Evolutionary conservation across 2,888 invertebrate species (phyloP), one percentile per base, ranked within the genome.

Genomic region (Hemistola chrysoprasaria): DNA sequence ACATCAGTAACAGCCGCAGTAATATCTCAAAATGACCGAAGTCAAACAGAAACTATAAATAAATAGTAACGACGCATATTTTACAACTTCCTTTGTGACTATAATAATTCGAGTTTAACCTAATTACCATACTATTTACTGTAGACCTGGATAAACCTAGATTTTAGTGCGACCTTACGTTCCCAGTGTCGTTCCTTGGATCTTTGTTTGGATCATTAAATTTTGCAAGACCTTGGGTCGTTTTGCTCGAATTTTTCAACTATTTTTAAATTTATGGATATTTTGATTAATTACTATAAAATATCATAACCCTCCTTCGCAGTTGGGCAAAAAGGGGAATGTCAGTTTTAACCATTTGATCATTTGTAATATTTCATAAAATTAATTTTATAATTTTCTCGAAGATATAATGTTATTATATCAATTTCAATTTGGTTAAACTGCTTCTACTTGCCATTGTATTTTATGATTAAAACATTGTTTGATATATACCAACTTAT

Each of bases 51-150:
- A 8, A 24, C 8, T 24, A 8, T 8, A 8, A 8, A 8, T 24
- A 24, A 9, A 8, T 8, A 1, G 1, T 2, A 8, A 24, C 27
- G 26, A 37, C 31, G 25, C 20, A 24, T 22, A 28, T 38, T 44
- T 44, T 30, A 44, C 24, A 16, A 8, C 38, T 38, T 43, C 43
- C 43, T 38, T 22, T 39, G 38, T 35, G 43, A 38, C 43, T 34
- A 28, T 20, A 8, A 26, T 30, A 29, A 35, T 22, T 8, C 20
- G 25, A 20, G 31, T 31, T 27, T 35, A 25, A 11, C 33, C 38
- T 22, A 37, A 24, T 43, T 43, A 11, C 29, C 33, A 37, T 11
- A 38, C 3, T 21, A 38, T 38, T 44, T 31, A 44, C 38, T 34
- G 25, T 16, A 16, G 4, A 16, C 16, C 16, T 16, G 16, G 16